Evolutionary conservation across 1,140 invertebrate species (phyloP), one percentile per base, ranked within the genome.

Genomic region (Cydia strobilella): DNA sequence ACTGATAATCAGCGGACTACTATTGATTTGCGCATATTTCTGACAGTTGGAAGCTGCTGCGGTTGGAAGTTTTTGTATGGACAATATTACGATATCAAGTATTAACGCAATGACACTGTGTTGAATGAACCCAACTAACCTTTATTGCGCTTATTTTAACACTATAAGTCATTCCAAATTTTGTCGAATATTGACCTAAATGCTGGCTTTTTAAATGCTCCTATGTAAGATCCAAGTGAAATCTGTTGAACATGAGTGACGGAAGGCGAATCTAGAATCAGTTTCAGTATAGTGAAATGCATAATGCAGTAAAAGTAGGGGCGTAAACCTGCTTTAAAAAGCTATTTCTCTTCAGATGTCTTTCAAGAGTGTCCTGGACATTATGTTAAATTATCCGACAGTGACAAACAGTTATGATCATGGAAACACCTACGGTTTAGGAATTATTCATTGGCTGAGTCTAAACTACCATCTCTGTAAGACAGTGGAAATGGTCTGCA

Each of bases 381-480:
- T 69, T 35, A 39, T 69, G 65, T 39, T 69, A 69, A 69, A 69
- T 20, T 12, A 69, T 42, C 65, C 65, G 65, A 69, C 65, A 69
- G 65, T 69, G 65, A 69, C 65, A 69, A 69, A 69, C 65, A 69
- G 27, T 69, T 69, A 69, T 69, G 65, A 69, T 69, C 65, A 69
- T 69, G 65, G 65, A 69, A 69, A 69, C 65, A 69, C 65, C 65
- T 69, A 69, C 65, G 65, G 31, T 69, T 69, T 69, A 15, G 15
- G 65, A 69, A 69, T 69, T 69, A 69, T 69, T 69, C 65, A 69
- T 69, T 69, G 65, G 65, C 35, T 35, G 20, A 35, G 35, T 69
- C 65, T 69, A 39, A 69, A 39, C 65, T 69, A 39, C 65, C 65
- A 69, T 69, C 65, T 69, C 31, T 69, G 65, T 69, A 42, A 69